Conservation (phyloP, 92 coral and sea anemone species). For the Epizoanthus rinbou region DNA sequence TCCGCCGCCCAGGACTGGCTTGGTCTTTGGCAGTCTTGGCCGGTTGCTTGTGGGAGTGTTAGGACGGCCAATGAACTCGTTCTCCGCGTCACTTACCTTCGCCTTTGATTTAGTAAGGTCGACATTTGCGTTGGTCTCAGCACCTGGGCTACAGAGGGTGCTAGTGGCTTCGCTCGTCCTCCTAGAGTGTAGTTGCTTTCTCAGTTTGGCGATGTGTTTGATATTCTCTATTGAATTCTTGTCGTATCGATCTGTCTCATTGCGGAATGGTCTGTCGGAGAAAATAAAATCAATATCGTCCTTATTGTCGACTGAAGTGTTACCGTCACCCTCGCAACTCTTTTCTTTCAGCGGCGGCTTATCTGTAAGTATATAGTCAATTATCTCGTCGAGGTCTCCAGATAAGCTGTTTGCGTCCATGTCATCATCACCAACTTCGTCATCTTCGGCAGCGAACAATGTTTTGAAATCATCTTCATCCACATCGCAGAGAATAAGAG, state of each 20-base stretch:
- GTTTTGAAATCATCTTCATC: background rate
- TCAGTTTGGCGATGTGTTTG: background rate
- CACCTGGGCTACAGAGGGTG: background rate
- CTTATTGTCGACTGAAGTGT: no score
- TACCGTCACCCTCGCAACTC: background rate
- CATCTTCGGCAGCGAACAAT: slow-evolving; percentile 1
- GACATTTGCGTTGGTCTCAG: no score
- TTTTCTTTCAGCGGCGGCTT: background rate
- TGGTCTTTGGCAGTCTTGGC: background rate
- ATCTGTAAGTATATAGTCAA: slow-evolving; percentile 21
- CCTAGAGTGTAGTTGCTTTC: background rate
- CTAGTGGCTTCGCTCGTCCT: background rate
- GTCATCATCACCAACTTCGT: background rate
- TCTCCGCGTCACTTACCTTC: background rate
- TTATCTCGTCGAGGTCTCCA: background rate
- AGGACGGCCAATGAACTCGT: background rate
- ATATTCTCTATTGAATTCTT: background rate
- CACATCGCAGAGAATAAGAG: slow-evolving; percentile 4
- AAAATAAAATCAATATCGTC: no score
- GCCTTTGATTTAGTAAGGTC: background rate
- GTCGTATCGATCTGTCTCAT: background rate
- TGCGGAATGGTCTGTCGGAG: no score
- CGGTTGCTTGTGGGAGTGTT: slow-evolving; percentile 18
- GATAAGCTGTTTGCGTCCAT: background rate
- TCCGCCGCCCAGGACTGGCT: background rate